Evolutionary conservation across 2,113 vertebrate genomes (phyloP).

Genomic region (Dinomys branickii): DNA sequence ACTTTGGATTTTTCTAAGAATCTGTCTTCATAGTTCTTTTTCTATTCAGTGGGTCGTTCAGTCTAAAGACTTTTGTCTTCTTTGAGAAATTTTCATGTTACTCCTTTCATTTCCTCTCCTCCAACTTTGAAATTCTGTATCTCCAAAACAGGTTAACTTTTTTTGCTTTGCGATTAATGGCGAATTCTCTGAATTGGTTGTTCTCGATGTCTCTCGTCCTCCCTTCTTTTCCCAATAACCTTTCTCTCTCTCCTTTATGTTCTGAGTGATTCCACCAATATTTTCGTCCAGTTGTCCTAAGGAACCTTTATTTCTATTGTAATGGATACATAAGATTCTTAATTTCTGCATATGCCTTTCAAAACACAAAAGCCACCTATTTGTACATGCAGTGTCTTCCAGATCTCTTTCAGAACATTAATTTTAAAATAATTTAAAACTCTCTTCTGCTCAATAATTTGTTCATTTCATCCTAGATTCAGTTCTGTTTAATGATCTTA

Average conservation of each 20-base stretch:
- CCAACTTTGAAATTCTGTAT: slow-evolving; percentile 16
- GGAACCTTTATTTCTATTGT: slow-evolving; percentile 25
- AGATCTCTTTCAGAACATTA: background rate
- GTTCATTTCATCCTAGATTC: background rate
- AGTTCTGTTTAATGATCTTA: background rate
- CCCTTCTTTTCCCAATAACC: background rate
- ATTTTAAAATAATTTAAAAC: background rate
- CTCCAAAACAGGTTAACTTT: background rate
- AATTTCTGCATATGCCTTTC: background rate
- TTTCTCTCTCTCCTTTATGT: background rate
- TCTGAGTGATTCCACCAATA: background rate
- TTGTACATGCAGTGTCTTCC: background rate
- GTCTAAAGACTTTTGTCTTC: background rate
- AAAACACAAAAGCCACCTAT: background rate
- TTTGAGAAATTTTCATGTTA: background rate
- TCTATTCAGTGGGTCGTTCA: background rate
- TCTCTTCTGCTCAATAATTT: background rate
- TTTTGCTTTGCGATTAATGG: background rate
- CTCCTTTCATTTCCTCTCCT: background rate
- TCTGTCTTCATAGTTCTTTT: background rate
- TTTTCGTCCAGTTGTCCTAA: slow-evolving; percentile 28
- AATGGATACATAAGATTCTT: background rate
- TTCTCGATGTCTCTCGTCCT: background rate
- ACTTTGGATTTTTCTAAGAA: background rate
- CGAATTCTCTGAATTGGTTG: background rate